Percentiles rank a stretch among this genome's conserved stretches.
Evolutionary conservation across 2,888 invertebrate genomes (phyloP).

Genomic region (Oscheius onirici): DNA sequence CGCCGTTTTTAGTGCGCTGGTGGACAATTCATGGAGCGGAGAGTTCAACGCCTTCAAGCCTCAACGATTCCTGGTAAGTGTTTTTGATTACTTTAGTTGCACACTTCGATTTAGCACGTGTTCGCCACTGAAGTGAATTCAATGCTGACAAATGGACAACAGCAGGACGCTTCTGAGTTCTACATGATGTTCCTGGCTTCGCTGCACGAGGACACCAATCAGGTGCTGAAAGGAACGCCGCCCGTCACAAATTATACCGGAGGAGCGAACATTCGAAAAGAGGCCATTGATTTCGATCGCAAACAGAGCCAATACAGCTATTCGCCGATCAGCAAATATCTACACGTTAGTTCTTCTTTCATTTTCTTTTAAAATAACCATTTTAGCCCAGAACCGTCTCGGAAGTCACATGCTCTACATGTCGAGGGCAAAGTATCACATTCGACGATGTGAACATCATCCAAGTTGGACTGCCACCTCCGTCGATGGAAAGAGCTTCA

Average conservation of each 20-base stretch:
- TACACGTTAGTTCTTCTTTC: slow-evolving; percentile 55
- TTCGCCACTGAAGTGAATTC: slow-evolving; percentile 48
- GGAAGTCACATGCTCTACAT: slow-evolving; percentile 53
- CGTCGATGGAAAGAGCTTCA: slow-evolving; percentile 5
- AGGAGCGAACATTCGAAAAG: slow-evolving; percentile 43
- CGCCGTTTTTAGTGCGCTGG: slow-evolving; percentile 61
- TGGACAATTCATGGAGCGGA: slow-evolving; percentile 64
- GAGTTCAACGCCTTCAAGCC: slow-evolving; percentile 56
- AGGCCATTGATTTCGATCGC: slow-evolving; percentile 53
- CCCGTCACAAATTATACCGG: slow-evolving; percentile 67
- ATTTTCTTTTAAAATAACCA: slow-evolving; percentile 1
- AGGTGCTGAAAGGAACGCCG: slow-evolving; percentile 33
- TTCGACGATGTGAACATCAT: slow-evolving; percentile 59
- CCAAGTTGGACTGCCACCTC: slow-evolving; percentile 38
- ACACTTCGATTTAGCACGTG: slow-evolving; percentile 42
- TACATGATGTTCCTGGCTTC: slow-evolving; percentile 74
- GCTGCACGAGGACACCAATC: slow-evolving; percentile 72
- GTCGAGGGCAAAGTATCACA: slow-evolving; percentile 56
- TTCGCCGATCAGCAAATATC: slow-evolving; percentile 61
- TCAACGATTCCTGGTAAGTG: slow-evolving; percentile 50
- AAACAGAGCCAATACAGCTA: slow-evolving; percentile 49
- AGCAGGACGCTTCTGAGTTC: slow-evolving; percentile 77
- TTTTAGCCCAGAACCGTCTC: slow-evolving; percentile 61
- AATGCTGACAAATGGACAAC: slow-evolving; percentile 67
- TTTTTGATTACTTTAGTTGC: not conserved